phyloP scores from a whole-genome alignment of 2,888 invertebrate genomes.

The Eilema caniola region DNA sequence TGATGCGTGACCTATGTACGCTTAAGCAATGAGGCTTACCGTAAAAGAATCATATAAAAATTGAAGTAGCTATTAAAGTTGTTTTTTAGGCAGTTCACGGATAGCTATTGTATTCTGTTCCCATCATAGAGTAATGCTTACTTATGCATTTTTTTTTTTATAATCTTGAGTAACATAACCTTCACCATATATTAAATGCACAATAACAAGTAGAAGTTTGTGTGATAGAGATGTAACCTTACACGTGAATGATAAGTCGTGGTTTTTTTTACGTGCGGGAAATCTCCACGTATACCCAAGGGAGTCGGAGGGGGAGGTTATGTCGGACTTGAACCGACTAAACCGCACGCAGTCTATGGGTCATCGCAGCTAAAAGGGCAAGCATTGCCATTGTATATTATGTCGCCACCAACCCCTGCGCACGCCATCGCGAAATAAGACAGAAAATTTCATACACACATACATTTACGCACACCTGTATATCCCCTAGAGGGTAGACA shows the following conservation, averaged over 20 bases:
- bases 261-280: no score
- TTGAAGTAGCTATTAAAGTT: neutral
- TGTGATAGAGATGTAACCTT: conserved; percentile 15
- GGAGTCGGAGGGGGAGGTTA: no score
- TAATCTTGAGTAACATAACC: neutral
- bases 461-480: no score
- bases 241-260: neutral
- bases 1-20: neutral
- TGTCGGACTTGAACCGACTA: no score
- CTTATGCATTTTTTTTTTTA: neutral
- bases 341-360: no score
- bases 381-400: neutral
- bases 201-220: neutral
- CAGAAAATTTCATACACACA: no score
- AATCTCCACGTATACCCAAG: no score
- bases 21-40: neutral
- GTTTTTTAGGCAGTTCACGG: neutral
- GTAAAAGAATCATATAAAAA: neutral
- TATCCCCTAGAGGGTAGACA: no score
- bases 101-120: neutral
- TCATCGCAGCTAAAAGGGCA: neutral
- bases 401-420: no score
- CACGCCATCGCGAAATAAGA: no score
- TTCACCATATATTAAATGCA: neutral
- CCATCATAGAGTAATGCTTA: neutral